Evolutionary conservation across 2,797 vertebrate genomes (phyloP), one percentile per base, ranked within the genome.

Genomic region (Acrossocheilus fasciatus): DNA sequence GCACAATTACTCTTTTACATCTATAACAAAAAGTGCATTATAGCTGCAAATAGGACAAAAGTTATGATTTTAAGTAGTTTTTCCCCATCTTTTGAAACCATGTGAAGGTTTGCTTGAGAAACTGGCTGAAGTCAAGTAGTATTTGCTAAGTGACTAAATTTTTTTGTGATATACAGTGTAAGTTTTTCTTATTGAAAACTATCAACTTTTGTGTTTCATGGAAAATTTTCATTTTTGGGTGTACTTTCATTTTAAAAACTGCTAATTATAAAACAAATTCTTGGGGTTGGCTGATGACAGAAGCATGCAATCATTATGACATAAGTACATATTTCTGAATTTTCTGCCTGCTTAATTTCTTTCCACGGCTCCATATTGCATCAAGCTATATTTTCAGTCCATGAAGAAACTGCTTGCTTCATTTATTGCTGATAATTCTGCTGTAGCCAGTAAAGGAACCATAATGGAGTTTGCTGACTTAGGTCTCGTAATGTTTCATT

Each of bases 271-370:
- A 81, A 86, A 77, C 69, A 20, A 50, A 54, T 75, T 82, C 87
- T 85, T 81, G 73, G 72, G 75, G 76, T 84, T 87, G 77, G 59
- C 54, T 90, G 70, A 87, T 87, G 78, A 74, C 74, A 26, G 72
- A 87, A 77, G 81, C 89, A 89, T 77, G 82, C 86, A 54, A 69
- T 79, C 41, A 74, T 85, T 57, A 73, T 86, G 78, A 62, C 74
- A 57, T 36, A 78, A 74, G 86, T 86, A 84, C 81, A 69, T 87
- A 50, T 85, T 45, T 74, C 52, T 18, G n/a, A 34, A 62, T 74
- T 62, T 23, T 34, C 41, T 74, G 81, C 81, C 70, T 74, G 70
- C 72, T 66, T 75, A 0, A 74, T 83, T 73, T 74, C 12, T 72
- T 74, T 83, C 5, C 11, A 14, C 15, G 14, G 36, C 54, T n/a